phyloP scores from a whole-genome alignment of 2,888 invertebrate genomes.

The Drosophila limbata region DNA sequence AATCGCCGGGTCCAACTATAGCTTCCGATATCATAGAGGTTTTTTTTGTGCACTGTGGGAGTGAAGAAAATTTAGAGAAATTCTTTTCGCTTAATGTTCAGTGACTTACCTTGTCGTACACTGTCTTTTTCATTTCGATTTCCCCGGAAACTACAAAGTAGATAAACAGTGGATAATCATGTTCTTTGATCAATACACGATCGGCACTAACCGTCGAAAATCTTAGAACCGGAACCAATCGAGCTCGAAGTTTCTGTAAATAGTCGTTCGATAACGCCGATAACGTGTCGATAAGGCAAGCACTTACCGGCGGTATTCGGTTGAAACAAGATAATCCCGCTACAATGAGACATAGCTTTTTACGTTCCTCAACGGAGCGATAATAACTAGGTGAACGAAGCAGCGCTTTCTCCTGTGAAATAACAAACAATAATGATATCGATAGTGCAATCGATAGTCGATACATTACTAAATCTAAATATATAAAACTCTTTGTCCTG shows the following conservation, averaged over 20 bases:
- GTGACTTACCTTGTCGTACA: constrained; percentile 77
- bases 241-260: constrained; percentile 87
- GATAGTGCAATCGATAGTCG: not conserved
- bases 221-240: constrained; percentile 87
- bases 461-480: not conserved
- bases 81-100: not conserved
- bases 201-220: constrained; percentile 88
- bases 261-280: not conserved
- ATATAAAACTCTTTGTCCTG: too few species aligned
- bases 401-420: constrained; percentile 87
- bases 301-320: constrained; percentile 87
- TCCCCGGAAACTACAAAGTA: constrained; percentile 90
- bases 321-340: constrained; percentile 88
- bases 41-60: constrained; percentile 21
- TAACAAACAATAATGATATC: not conserved
- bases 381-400: constrained; percentile 86
- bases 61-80: rapidly evolving
- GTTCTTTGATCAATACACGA: constrained; percentile 88
- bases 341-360: constrained; percentile 87
- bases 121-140: constrained; percentile 80
- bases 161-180: constrained; percentile 87
- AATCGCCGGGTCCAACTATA: constrained; percentile 80
- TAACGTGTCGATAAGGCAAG: not conserved
- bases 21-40: constrained; percentile 56
- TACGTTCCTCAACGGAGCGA: constrained; percentile 88